Evolutionary conservation across 2,113 vertebrate genomes (phyloP).

Genomic region (Sterna hirundo): DNA sequence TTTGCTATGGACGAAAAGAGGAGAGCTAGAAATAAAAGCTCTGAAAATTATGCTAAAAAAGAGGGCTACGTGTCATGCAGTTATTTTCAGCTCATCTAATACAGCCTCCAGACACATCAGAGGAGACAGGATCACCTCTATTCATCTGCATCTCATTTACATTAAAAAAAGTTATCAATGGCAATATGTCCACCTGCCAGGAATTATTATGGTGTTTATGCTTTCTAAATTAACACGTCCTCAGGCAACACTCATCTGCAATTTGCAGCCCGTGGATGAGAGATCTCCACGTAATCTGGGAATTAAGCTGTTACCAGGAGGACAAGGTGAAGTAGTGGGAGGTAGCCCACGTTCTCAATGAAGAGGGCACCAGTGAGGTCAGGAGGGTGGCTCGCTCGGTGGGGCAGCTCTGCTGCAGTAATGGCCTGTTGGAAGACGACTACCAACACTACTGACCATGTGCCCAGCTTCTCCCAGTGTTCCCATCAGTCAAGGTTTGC

Average conservation of each 20-base stretch:
- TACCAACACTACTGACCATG: neutral
- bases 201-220: neutral
- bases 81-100: neutral
- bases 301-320: neutral
- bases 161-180: neutral
- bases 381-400: neutral
- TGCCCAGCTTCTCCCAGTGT: neutral
- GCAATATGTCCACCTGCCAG: neutral
- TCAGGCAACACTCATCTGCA: neutral
- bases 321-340: neutral
- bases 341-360: fast-evolving
- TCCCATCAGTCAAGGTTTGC: neutral
- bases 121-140: neutral
- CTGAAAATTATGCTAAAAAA: neutral
- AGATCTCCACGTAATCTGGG: neutral
- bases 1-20: neutral
- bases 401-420: neutral
- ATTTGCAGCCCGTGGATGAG: neutral
- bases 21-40: neutral
- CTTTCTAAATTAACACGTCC: neutral
- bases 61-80: neutral
- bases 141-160: neutral
- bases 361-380: neutral
- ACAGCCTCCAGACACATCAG: neutral
- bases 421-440: neutral